These are phyloP conservation scores for Enteromius argenteus DNA, from an alignment of 2,797 vertebrate genomes.

Conservation along the genomic window DNA sequence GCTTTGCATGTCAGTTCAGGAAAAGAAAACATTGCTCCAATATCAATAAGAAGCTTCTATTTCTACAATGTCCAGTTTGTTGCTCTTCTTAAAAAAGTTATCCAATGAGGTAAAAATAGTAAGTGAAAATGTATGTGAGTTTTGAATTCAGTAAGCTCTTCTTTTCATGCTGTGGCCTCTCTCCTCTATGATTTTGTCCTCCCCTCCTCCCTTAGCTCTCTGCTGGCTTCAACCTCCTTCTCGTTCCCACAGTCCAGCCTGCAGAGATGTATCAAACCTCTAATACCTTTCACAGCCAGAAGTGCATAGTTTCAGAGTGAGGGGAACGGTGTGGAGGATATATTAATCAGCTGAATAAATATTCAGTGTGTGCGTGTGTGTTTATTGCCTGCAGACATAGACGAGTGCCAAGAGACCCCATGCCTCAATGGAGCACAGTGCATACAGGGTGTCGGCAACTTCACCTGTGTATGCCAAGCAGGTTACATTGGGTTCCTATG, in stretches of 20 bases:
- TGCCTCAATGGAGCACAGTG: conserved; percentile 78
- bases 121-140: conserved; percentile 17
- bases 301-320: conserved; percentile 80
- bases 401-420: conserved; percentile 77
- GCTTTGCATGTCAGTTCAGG: not conserved
- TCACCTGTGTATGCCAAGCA: conserved; percentile 78
- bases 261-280: conserved; percentile 75
- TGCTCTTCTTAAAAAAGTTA: not conserved
- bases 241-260: conserved; percentile 72
- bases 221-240: conserved; percentile 52
- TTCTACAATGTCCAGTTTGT: not conserved
- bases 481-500: conserved; percentile 80
- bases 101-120: conserved; percentile 9
- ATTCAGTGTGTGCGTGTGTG: conserved; percentile 65
- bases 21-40: not conserved
- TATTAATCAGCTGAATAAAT: conserved; percentile 86
- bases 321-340: conserved; percentile 76
- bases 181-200: conserved; percentile 23
- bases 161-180: conserved; percentile 42
- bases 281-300: conserved; percentile 81
- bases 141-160: conserved; percentile 41
- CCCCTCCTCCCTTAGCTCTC: conserved; percentile 57
- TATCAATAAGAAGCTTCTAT: conserved; percentile 1
- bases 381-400: conserved; percentile 75
- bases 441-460: conserved; percentile 74